Evolutionary conservation across 2,888 invertebrate species (phyloP).

Genomic region (Daptonema setosum): DNA sequence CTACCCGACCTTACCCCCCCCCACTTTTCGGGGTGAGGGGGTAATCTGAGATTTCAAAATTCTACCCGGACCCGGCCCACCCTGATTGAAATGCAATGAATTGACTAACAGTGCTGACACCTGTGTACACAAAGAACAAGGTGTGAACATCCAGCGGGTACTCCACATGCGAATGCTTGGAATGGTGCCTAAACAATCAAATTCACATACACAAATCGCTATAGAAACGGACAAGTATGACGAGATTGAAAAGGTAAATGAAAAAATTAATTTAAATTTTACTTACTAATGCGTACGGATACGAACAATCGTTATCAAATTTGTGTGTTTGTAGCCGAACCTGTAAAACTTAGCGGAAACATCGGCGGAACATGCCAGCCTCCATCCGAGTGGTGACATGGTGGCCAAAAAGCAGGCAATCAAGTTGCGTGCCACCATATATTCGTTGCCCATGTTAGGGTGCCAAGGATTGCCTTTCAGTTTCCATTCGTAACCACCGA

Average conservation of each 20-base stretch:
- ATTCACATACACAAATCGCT: too few relatives aligned
- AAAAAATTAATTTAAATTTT: too few relatives aligned
- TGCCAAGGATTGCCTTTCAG: constrained; percentile 9
- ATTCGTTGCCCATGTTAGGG: constrained; percentile 1
- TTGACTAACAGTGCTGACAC: too few relatives aligned
- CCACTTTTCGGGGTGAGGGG: too few relatives aligned
- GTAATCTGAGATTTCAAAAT: too few relatives aligned
- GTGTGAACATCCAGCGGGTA: constrained; percentile 8
- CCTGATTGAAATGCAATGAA: too few relatives aligned
- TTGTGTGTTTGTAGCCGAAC: neutral
- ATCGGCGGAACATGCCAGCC: constrained; percentile 8
- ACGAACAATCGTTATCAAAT: neutral
- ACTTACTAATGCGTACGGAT: too few relatives aligned
- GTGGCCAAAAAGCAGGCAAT: constrained; percentile 5
- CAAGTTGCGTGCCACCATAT: constrained; percentile 5
- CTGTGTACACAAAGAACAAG: constrained; percentile 7
- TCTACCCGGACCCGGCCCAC: too few relatives aligned
- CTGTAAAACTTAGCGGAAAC: constrained; percentile 8
- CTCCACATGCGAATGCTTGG: neutral
- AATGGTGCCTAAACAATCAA: too few relatives aligned
- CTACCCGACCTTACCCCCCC: too few relatives aligned
- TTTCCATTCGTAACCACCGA: constrained; percentile 5
- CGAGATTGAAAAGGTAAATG: too few relatives aligned
- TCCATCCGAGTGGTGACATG: constrained; percentile 9
- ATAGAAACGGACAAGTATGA: too few relatives aligned